A percentile compares a stretch with the other conserved stretches of the same genome.
Conservation (phyloP, 2,797 vertebrate species). For the Kryptopterus vitreolus region DNA sequence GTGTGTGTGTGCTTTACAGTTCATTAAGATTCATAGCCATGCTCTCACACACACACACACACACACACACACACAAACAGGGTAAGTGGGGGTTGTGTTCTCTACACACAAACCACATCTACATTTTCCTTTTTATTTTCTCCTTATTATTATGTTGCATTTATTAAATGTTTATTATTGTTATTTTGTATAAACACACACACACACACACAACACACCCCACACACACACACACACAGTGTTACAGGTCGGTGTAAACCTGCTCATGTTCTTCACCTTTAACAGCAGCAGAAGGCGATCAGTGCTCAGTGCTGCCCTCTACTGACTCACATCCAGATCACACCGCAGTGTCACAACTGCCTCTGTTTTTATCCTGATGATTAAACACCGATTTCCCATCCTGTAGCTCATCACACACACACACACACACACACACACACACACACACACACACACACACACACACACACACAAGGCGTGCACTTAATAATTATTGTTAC, state of each 20-base stretch:
- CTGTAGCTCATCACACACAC: too few species aligned
- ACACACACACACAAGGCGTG: too few species aligned
- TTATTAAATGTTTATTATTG: background rate
- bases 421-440: too few species aligned
- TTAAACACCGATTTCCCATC: too few species aligned
- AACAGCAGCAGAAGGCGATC: background rate
- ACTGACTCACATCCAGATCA: background rate
- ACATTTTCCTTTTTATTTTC: background rate
- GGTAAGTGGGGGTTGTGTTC: too few species aligned
- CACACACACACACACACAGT: background rate
- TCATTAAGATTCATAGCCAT: conserved; percentile 20
- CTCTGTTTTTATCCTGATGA: too few species aligned
- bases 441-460: too few species aligned
- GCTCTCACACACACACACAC: background rate
- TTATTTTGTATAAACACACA: background rate
- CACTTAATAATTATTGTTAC: too few species aligned
- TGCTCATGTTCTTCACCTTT: background rate
- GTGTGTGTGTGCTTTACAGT: conserved; percentile 2
- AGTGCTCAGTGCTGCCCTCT: background rate
- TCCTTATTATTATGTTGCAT: too few species aligned
- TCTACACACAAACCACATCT: background rate
- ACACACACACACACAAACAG: background rate
- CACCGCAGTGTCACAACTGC: too few species aligned
- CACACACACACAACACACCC: too few species aligned
- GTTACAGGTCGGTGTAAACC: background rate